A percentile compares a stretch with the other conserved stretches of the same genome.
Conservation (phyloP, 2,113 vertebrate species). For the Daubentonia madagascariensis region DNA sequence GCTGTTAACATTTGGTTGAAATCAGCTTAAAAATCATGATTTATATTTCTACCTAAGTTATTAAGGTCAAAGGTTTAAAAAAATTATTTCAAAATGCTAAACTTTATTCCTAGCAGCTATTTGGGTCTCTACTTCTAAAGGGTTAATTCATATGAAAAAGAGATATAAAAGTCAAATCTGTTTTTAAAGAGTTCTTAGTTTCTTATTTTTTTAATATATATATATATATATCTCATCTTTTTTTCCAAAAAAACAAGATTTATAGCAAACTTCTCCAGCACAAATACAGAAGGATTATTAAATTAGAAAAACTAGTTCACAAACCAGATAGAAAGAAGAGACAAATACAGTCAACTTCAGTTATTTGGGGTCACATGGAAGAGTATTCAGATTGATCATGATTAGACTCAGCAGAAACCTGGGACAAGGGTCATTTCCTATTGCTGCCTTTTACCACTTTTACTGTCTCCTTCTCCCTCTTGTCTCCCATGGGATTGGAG, state of each 20-base stretch:
- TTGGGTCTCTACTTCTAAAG: neutral
- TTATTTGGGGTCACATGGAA: neutral
- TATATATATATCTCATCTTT: neutral
- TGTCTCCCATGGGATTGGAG: neutral
- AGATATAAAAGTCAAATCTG: slow-evolving; percentile 8
- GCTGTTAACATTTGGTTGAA: neutral
- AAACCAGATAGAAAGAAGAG: neutral
- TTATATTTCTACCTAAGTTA: slow-evolving; percentile 1
- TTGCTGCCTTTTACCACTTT: neutral
- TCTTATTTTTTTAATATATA: neutral
- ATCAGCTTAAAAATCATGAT: slow-evolving; percentile 13
- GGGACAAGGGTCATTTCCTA: neutral
- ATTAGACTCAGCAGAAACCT: neutral
- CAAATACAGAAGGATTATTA: neutral
- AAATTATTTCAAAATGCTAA: neutral
- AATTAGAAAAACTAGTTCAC: slow-evolving; percentile 14
- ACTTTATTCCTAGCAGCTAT: neutral
- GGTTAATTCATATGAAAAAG: neutral
- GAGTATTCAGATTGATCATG: neutral
- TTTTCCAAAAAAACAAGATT: neutral
- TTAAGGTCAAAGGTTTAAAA: neutral
- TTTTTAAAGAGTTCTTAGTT: neutral
- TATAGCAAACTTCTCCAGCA: neutral
- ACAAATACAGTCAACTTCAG: neutral
- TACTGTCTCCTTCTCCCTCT: neutral